Evolutionary conservation across 2,888 invertebrate species (phyloP), one percentile per base, ranked within the genome.

Genomic region (Phengaris arion): DNA sequence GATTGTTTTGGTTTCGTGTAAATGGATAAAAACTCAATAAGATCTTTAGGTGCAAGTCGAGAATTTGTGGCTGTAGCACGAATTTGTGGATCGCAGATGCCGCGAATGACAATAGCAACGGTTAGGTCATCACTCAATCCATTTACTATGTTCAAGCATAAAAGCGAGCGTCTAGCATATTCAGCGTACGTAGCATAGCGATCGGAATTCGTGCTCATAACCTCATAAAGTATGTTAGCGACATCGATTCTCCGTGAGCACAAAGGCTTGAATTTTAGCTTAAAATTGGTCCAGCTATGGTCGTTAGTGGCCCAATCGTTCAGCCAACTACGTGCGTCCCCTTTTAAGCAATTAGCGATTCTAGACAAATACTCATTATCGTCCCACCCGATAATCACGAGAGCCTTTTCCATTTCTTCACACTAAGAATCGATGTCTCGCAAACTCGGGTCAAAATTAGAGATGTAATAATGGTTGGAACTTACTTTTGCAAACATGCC

Each of bases 121-220:
- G 15, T 69, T 46, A 75, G 46, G n/a, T 75, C 69, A 46, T 55
- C 69, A 12, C 69, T 51, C 8, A 69, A 48, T 12, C 75, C 55
- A 48, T 69, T 46, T 5, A 79, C 70, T 73, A 13, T 57, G 55
- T 57, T 57, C 55, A 57, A 57, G 6, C n/a, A n/a, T 57, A 57
- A 57, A n/a, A 57, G 55, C 55, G 76, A 78, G 10, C 75, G 72
- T 35, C 79, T 74, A 9, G 78, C 77, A 55, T 77, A 80, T 13
- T 80, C 80, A 0, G 79, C 80, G 57, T 80, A 80, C 2, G 79
- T 78, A 13, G 74, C 6, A 70, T 59, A 77, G n/a, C 57, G 76
- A 64, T 77, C 75, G 0, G 78, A 80, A 69, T 72, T 73, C 6
- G 76, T 77, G 79, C n/a, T n/a, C n/a, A n/a, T n/a, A n/a, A n/a